A percentile compares a stretch with the other conserved stretches of the same genome.
Conservation (phyloP, 2,113 vertebrate genomes). For the Microtus richardsoni region DNA sequence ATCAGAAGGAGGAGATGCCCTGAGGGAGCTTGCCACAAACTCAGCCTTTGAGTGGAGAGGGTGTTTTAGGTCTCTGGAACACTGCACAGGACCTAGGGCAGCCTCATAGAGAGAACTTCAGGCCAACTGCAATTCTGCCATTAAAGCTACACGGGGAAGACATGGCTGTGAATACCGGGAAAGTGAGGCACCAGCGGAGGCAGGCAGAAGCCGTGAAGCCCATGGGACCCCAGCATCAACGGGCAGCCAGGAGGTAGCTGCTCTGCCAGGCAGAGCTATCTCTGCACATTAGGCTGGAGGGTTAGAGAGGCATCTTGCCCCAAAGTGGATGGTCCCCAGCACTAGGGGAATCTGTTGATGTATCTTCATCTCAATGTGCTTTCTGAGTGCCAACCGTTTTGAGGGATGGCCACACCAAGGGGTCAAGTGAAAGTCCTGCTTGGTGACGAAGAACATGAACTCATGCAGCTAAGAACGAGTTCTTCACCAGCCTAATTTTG, state of each 20-base stretch:
- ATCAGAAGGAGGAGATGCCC: background rate
- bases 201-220: background rate
- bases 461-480: too few species aligned
- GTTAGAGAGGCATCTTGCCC: background rate
- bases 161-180: background rate
- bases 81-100: background rate
- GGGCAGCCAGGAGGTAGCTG: too few species aligned
- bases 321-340: background rate
- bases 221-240: background rate
- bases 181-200: background rate
- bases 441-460: too few species aligned
- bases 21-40: background rate
- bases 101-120: background rate
- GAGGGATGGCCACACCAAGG: background rate
- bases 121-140: background rate
- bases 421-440: background rate
- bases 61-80: background rate
- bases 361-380: too few species aligned
- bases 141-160: too few species aligned
- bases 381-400: background rate
- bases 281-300: background rate
- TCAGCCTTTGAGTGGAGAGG: background rate
- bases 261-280: background rate
- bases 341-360: too few species aligned
- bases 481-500: too few species aligned